phyloP scores from a whole-genome alignment of 2,113 vertebrate genomes.

The Epinephelus lanceolatus region DNA sequence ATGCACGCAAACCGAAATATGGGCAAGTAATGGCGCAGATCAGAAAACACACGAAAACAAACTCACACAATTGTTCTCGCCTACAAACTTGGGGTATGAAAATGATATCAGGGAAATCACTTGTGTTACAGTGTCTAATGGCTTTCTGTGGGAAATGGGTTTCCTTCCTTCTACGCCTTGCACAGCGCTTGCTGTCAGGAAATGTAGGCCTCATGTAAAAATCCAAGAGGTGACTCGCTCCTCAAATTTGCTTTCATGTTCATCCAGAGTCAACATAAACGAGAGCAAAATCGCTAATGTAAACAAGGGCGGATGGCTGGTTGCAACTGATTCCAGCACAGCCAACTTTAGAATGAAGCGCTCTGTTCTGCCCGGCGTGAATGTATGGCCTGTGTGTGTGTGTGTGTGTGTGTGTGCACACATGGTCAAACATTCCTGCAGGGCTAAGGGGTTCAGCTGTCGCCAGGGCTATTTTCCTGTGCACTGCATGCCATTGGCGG shows the following conservation, averaged over 20 bases:
- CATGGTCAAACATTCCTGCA: conserved; percentile 75
- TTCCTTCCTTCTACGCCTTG: conserved; percentile 42
- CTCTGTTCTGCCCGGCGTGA: conserved; percentile 21
- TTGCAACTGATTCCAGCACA: conserved; percentile 20
- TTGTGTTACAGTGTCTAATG: conserved; percentile 22
- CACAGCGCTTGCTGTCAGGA: conserved; percentile 35
- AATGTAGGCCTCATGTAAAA: conserved; percentile 9
- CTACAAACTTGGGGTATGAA: background rate
- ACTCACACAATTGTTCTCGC: background rate
- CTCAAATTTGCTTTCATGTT: conserved; percentile 29
- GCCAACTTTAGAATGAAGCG: conserved; percentile 32
- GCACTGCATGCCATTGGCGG: conserved; percentile 63
- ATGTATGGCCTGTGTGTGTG: conserved; percentile 53
- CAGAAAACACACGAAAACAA: background rate
- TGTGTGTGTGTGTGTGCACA: conserved; percentile 22
- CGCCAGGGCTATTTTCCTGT: conserved; percentile 75
- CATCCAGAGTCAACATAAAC: conserved; percentile 2
- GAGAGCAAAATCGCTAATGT: conserved; percentile 9
- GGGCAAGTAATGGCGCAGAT: background rate
- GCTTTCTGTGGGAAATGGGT: conserved; percentile 49
- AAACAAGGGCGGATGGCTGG: conserved; percentile 26
- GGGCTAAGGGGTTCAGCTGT: conserved; percentile 80
- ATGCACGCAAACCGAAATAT: background rate
- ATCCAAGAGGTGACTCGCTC: background rate
- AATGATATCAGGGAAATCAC: background rate